These are phyloP conservation scores for Corythaeola cristata DNA, from an alignment of 2,113 vertebrate species.

Conservation along the genomic window DNA sequence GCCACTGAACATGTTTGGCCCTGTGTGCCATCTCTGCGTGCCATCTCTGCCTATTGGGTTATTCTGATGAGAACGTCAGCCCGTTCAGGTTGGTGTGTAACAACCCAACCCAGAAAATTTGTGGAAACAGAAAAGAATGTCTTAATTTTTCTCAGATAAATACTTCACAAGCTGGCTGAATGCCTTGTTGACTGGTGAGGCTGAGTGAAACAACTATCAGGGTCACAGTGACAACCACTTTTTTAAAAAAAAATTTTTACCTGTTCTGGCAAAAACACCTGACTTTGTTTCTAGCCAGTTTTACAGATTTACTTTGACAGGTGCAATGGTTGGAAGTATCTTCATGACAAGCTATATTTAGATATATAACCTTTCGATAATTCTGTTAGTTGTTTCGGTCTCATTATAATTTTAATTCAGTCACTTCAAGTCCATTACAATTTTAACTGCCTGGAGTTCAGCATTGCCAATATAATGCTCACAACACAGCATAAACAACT, in stretches of 20 bases:
- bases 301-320: not conserved
- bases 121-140: not conserved
- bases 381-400: not conserved
- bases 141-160: not conserved
- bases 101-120: not conserved
- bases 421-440: not conserved
- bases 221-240: not conserved
- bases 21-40: not conserved
- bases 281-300: not conserved
- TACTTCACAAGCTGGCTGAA: not conserved
- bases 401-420: slow-evolving; percentile 12
- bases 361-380: not conserved
- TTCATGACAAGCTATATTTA: slow-evolving; percentile 26
- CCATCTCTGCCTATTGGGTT: not conserved
- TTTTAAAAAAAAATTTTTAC: not conserved
- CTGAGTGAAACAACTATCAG: not conserved
- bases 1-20: not conserved
- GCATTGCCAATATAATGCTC: not conserved
- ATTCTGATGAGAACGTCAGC: not conserved
- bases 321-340: not conserved
- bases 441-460: not conserved
- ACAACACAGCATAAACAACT: not conserved
- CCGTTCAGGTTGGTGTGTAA: not conserved
- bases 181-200: not conserved
- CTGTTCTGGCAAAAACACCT: not conserved